Base-by-base conservation (phyloP, 2,888 invertebrate species). In the Creontiades dilutus region DNA sequence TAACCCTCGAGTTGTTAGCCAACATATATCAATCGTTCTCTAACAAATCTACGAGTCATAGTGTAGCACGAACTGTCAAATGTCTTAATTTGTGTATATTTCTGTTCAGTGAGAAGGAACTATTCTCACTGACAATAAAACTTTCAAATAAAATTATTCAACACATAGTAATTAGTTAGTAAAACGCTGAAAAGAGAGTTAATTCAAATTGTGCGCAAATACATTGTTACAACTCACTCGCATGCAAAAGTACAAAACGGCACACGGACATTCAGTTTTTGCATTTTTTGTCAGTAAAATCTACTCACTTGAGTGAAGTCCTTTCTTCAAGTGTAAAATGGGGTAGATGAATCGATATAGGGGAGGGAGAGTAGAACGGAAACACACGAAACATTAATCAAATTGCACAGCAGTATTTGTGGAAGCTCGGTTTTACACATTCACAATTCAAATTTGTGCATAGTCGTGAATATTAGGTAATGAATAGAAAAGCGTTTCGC, bases 161-260 rank as follows among this genome's bases (percentile, higher is more conserved):
- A 28, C 16, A 37, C 5, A 9, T n/a, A 9, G 1, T 3, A 80
- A n/a, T 80, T 19, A 37, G 47, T 47, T 48, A 80, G 47, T 80
- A 9, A n/a, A 23, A 46, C 80, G 47, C 47, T 47, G 48, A 37
- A 61, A 68, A 23, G 68, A 23, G 68, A 68, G 68, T 68, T 23
- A 68, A 23, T 0, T 27, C 27, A 37, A 37, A 5, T 14, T 68
- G n/a, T n/a, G 55, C 3, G 37, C 52, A 78, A 13, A 48, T 55
- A 84, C n/a, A 80, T 27, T 78, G 28, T 88, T 52, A 80, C n/a
- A 37, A 88, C 57, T 46, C 88, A 88, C 27, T 78, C 55, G 78
- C 55, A 37, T 52, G 48, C 80, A 80, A n/a, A 80, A 5, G 19
- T 52, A 5, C 7, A 80, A 23, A 57, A 55, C 55, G 46, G 27